These are phyloP conservation scores for Acrobeloides nanus DNA, from an alignment of 2,888 invertebrate genomes.

Conservation along the genomic window DNA sequence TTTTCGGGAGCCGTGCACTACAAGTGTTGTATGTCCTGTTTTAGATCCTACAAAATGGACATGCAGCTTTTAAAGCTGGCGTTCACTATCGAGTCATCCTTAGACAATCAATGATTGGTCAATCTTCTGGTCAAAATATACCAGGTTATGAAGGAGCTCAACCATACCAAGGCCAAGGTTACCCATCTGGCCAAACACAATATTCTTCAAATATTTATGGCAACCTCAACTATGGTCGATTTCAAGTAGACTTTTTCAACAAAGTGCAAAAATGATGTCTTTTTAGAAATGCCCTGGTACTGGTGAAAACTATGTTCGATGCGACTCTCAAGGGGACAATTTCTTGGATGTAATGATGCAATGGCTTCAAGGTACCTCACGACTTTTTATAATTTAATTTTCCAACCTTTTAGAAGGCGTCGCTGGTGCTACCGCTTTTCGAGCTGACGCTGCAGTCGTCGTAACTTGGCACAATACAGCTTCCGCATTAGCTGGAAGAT, in stretches of 20 bases:
- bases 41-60: conserved; percentile 42
- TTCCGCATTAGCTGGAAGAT: conserved; percentile 47
- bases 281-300: conserved; percentile 45
- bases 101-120: conserved; percentile 48
- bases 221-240: no score
- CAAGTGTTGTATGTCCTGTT: no score
- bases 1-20: no score
- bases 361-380: conserved; percentile 41
- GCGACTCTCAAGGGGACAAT: conserved; percentile 41
- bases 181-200: no score
- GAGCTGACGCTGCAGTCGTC: conserved; percentile 79
- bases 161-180: no score
- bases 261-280: no score
- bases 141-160: no score
- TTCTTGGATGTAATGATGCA: conserved; percentile 52
- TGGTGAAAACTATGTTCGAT: conserved; percentile 43
- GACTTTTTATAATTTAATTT: no score
- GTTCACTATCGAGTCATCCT: conserved; percentile 49
- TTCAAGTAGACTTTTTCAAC: no score
- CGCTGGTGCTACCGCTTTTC: conserved; percentile 77
- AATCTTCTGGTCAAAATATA: no score
- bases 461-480: conserved; percentile 94
- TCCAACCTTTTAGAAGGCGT: no score
- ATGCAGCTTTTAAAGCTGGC: conserved; percentile 43
- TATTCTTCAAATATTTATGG: no score